A percentile compares a stretch with the other conserved stretches of the same genome.
phyloP scores from a whole-genome alignment of 1,140 invertebrate species.

The Copidosoma floridanum region DNA sequence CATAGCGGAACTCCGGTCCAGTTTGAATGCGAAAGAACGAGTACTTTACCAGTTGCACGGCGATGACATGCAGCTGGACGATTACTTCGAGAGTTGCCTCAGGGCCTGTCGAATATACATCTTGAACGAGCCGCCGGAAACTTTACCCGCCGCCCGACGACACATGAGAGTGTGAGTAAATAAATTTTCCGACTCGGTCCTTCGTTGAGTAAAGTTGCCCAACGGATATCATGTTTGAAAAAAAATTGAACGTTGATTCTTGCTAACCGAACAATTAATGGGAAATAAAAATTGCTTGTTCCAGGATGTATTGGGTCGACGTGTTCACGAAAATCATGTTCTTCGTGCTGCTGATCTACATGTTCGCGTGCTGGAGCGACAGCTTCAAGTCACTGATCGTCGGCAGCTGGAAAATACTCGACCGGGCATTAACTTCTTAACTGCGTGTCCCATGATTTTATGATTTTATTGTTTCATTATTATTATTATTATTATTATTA shows the following conservation, averaged over 20 bases:
- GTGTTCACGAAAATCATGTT: constrained; percentile 55
- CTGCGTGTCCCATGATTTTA: neutral
- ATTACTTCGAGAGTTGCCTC: constrained; percentile 74
- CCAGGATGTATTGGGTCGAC: constrained; percentile 67
- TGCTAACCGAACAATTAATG: too few species aligned
- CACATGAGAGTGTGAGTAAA: constrained; percentile 76
- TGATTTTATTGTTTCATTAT: too few species aligned
- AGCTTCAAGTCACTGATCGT: constrained; percentile 42
- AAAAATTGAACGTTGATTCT: too few species aligned
- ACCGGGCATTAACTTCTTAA: constrained; percentile 22
- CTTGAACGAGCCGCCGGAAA: constrained; percentile 79
- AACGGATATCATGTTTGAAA: too few species aligned
- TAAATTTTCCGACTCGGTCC: too few species aligned
- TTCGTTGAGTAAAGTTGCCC: too few species aligned
- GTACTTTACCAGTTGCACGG: constrained; percentile 69
- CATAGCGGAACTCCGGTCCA: constrained; percentile 54
- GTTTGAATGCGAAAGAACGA: constrained; percentile 66
- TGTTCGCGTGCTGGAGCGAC: constrained; percentile 43
- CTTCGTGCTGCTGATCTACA: constrained; percentile 49
- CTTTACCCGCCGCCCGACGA: constrained; percentile 73
- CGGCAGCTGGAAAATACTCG: constrained; percentile 30
- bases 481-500: too few species aligned
- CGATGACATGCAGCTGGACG: constrained; percentile 67
- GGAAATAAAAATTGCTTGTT: too few species aligned
- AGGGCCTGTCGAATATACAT: constrained; percentile 73